A percentile compares a stretch with the other conserved stretches of the same genome.
These are phyloP conservation scores for Siniperca scherzeri DNA, from an alignment of 2,797 vertebrate species.

Conservation along the genomic window DNA sequence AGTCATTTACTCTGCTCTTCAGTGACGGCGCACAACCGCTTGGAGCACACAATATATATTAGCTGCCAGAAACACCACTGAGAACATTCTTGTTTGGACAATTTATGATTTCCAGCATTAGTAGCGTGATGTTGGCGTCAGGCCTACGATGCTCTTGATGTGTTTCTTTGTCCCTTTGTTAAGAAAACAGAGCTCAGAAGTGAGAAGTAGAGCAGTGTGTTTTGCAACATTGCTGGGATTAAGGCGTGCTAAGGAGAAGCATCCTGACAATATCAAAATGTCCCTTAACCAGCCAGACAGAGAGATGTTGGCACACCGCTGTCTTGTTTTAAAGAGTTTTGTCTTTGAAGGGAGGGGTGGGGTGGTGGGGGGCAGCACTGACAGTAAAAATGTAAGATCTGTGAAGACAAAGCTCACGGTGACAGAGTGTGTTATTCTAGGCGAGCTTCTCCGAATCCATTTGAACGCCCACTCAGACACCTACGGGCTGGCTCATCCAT, in stretches of 20 bases:
- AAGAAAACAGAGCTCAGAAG: conserved; percentile 49
- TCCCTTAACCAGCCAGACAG: conserved; percentile 41
- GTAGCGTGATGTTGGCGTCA: conserved; percentile 22
- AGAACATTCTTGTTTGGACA: conserved; percentile 56
- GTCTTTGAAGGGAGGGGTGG: conserved; percentile 48
- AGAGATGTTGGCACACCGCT: conserved; percentile 27
- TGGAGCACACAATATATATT: conserved; percentile 33
- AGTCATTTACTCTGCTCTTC: conserved; percentile 67
- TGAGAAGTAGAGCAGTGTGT: conserved; percentile 21
- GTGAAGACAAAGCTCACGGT: conserved; percentile 62
- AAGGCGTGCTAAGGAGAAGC: conserved; percentile 22
- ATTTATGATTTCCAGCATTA: conserved; percentile 58
- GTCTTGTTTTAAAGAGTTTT: conserved; percentile 47
- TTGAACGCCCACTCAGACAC: conserved; percentile 81
- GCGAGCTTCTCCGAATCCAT: conserved; percentile 71
- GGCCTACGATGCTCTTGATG: conserved; percentile 42
- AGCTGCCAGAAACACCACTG: conserved; percentile 48
- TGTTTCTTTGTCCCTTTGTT: conserved; percentile 33
- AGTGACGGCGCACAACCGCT: conserved; percentile 17
- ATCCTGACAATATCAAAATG: conserved; percentile 50
- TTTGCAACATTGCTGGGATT: conserved; percentile 49
- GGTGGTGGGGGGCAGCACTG: conserved; percentile 3
- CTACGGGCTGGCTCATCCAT: conserved; percentile 77
- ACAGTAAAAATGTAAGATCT: conserved; percentile 43
- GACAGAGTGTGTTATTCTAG: conserved; percentile 78